These are phyloP conservation scores for Odontomachus brunneus DNA, from an alignment of 1,140 invertebrate genomes.

Conservation along the genomic window DNA sequence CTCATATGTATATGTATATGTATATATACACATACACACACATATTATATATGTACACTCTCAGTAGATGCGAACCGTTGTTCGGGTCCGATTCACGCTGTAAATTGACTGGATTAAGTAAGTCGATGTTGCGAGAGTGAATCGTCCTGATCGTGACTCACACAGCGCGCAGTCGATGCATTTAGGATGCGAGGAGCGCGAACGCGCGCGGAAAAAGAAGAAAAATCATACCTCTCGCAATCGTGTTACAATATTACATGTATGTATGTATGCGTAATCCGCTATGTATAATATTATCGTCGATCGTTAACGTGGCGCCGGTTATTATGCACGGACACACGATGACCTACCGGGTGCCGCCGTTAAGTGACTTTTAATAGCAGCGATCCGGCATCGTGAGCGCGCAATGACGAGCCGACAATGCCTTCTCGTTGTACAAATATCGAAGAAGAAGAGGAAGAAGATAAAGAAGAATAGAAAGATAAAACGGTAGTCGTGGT, in stretches of 20 bases:
- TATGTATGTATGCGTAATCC: not conserved
- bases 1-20: not conserved
- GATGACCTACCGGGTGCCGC: not conserved
- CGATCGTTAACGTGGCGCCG: not conserved
- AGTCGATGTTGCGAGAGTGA: not conserved
- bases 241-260: conserved; percentile 14
- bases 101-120: conserved; percentile 7
- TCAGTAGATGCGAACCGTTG: not conserved
- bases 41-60: not conserved
- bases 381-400: conserved; percentile 33
- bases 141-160: too few relatives aligned
- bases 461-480: not conserved
- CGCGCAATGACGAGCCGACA: conserved; percentile 46
- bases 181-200: not conserved
- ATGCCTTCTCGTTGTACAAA: conserved; percentile 64
- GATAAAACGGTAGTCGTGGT: not conserved
- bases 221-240: conserved; percentile 1
- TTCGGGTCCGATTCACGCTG: not conserved
- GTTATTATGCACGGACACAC: not conserved
- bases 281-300: conserved; percentile 29
- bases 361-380: conserved; percentile 36
- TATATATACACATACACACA: not conserved
- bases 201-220: not conserved
- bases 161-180: too few relatives aligned
- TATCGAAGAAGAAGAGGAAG: conserved; percentile 18